These are phyloP conservation scores for Phyllotis vaccarum DNA, from an alignment of 2,797 vertebrate genomes.

Conservation along the genomic window DNA sequence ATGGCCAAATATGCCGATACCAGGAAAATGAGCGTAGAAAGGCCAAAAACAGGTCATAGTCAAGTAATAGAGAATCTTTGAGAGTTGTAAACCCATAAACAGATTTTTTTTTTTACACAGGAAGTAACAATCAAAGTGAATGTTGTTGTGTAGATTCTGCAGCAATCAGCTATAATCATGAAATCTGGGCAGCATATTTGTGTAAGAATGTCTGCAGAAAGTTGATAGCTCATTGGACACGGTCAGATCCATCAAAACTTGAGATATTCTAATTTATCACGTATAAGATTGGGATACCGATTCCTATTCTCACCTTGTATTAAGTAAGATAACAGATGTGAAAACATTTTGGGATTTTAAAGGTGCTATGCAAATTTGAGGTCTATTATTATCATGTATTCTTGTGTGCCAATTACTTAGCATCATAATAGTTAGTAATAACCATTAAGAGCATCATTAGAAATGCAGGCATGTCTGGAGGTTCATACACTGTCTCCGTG, in stretches of 20 bases:
- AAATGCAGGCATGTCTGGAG: not conserved
- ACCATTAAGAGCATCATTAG: slow-evolving; percentile 65
- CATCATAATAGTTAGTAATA: slow-evolving; percentile 60
- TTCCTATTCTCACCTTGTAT: not conserved
- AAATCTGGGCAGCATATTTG: not conserved
- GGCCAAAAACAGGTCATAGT: not conserved
- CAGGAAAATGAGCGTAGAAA: not conserved
- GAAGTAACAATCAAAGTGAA: not conserved
- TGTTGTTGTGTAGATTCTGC: not conserved
- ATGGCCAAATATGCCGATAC: not conserved
- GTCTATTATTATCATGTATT: slow-evolving; percentile 46
- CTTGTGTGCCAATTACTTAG: slow-evolving; percentile 44
- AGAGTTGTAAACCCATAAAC: not conserved
- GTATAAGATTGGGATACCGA: not conserved
- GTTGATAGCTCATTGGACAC: not conserved
- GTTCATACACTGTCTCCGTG: not conserved
- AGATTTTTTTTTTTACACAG: not conserved
- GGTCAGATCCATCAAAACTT: not conserved
- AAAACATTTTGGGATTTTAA: slow-evolving; percentile 40
- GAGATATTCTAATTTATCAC: not conserved
- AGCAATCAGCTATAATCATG: not conserved
- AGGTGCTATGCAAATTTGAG: slow-evolving; percentile 59
- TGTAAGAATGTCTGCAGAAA: not conserved
- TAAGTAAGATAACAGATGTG: slow-evolving; percentile 40
- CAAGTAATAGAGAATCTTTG: not conserved